Percentiles rank a stretch among this genome's conserved stretches.
phyloP scores from a whole-genome alignment of 2,888 invertebrate genomes.

The Spilosoma lubricipeda region DNA sequence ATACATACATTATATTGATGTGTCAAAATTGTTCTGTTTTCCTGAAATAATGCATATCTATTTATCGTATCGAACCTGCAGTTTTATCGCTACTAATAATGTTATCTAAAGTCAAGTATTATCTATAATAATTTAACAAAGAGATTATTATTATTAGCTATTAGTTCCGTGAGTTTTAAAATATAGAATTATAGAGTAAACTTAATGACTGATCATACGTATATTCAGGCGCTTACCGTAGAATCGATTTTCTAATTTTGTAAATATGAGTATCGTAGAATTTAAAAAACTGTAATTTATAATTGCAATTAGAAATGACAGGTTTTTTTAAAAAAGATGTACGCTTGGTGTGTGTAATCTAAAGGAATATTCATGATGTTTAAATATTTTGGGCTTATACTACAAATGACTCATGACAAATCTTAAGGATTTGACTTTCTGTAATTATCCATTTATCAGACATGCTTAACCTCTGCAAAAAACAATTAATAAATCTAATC shows the following conservation, averaged over 20 bases:
- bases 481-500: neutral
- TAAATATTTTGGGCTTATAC: neutral
- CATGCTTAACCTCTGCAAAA: neutral
- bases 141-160: neutral
- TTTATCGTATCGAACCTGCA: neutral
- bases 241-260: neutral
- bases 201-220: neutral
- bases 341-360: neutral
- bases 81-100: constrained; percentile 2
- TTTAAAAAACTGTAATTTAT: no score
- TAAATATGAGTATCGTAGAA: no score
- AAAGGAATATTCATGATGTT: neutral
- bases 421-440: neutral
- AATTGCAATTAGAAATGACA: neutral
- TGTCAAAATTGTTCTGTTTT: neutral
- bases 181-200: neutral
- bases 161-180: neutral
- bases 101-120: neutral
- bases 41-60: neutral
- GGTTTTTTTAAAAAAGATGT: neutral
- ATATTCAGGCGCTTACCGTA: no score
- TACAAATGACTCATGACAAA: neutral
- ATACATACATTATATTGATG: neutral
- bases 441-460: neutral
- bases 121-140: neutral